Percentiles rank a stretch among this genome's conserved stretches.
Evolutionary conservation across 2,113 vertebrate genomes (phyloP).

Genomic region (Sphaerodactylus townsendi): DNA sequence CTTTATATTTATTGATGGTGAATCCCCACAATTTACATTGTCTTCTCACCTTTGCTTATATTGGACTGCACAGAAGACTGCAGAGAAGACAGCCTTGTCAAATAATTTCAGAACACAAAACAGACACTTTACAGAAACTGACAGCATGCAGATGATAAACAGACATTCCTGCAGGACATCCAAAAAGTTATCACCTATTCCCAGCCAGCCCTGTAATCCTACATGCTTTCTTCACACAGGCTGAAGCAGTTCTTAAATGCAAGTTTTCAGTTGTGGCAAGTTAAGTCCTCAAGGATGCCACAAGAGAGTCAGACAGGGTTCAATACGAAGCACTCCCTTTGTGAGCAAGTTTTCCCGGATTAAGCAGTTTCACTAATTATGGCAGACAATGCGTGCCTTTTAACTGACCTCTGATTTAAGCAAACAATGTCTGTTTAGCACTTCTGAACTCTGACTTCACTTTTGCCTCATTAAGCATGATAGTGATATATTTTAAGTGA

Average conservation of each 20-base stretch:
- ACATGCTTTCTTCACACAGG: not conserved
- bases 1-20: too few relatives aligned
- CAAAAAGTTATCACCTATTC: not conserved
- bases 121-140: too few relatives aligned
- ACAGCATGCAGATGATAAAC: too few relatives aligned
- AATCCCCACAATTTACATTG: too few relatives aligned
- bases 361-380: not conserved
- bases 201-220: not conserved
- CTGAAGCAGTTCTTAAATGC: not conserved
- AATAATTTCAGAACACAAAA: too few relatives aligned
- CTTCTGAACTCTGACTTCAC: constrained; percentile 52
- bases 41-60: too few relatives aligned
- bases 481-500: constrained; percentile 57
- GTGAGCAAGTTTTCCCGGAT: constrained; percentile 22
- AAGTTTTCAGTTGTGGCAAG: not conserved
- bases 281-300: not conserved
- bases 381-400: constrained; percentile 10
- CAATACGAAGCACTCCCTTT: not conserved
- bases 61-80: too few relatives aligned
- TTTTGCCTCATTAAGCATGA: constrained; percentile 61
- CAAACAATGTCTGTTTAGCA: constrained; percentile 58
- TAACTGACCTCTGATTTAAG: constrained; percentile 34
- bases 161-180: too few relatives aligned
- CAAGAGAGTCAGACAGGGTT: rapidly evolving
- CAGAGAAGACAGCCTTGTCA: too few relatives aligned